Evolutionary conservation across 2,113 vertebrate species (phyloP).

Genomic region (Martes martes): DNA sequence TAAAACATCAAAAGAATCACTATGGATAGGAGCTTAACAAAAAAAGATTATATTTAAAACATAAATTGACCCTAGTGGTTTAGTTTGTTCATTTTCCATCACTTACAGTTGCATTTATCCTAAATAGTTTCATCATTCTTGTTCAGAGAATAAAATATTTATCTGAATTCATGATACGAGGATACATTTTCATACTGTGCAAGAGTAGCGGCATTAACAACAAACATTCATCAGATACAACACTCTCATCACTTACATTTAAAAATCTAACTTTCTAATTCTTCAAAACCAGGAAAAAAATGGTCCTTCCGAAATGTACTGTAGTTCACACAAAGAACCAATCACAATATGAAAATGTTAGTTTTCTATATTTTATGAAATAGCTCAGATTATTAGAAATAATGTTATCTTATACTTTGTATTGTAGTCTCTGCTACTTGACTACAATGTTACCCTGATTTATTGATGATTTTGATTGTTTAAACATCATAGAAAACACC

Average conservation of each 20-base stretch:
- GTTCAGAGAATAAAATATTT: background rate
- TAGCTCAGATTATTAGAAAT: background rate
- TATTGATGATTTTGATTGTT: background rate
- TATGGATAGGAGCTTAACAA: background rate
- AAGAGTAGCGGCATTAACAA: background rate
- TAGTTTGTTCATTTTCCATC: background rate
- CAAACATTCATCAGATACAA: background rate
- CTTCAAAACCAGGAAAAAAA: background rate
- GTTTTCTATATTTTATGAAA: background rate
- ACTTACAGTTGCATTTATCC: background rate
- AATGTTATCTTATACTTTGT: background rate
- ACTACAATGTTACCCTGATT: background rate
- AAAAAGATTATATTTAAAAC: background rate
- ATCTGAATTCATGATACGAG: background rate
- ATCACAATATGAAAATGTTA: background rate
- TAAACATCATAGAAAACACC: background rate
- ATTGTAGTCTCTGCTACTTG: background rate
- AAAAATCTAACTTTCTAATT: background rate
- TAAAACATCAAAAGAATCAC: background rate
- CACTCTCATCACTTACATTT: background rate
- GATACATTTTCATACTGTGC: background rate
- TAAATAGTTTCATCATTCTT: background rate
- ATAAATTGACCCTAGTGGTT: background rate
- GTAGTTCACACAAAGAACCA: background rate
- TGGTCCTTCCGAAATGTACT: background rate